Base-by-base conservation (phyloP, 1,140 invertebrate genomes). In the Brachionus rotundiformis region DNA sequence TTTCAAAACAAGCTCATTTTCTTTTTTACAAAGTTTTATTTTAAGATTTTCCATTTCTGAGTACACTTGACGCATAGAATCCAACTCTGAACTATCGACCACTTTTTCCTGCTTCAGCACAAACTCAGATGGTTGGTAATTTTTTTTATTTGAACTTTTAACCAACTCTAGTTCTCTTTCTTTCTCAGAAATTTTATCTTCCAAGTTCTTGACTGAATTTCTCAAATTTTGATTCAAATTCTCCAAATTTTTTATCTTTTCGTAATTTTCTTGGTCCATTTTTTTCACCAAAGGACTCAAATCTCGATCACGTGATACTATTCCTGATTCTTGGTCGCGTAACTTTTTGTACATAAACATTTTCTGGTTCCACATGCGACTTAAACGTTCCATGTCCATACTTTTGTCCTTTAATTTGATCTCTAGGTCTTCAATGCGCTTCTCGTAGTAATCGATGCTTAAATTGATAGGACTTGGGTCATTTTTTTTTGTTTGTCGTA, bases 381-480 rank as follows among this genome's bases (percentile, higher is more conserved):
- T 73, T 10, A 44, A 13, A 29, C 68, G 68, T 25, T 73, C 68
- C 25, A 73, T 8, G 7, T 73, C 68, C 3, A 73, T 13, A 44
- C 36, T 44, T 27, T 73, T 73, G 2, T 73, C 68, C 7, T 73
- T 73, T 44, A 73, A 13, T 11, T 47, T 73, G 1, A 0, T 11
- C n/a, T 73, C 68, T 2, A 73, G n/a, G 11, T 73, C 36, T 73
- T 73, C 19, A 19, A 73, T 73, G 25, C 68, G 36, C 25, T 73
- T 25, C 19, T 73, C 68, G 19, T 73, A 73, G 36, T 73, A 73
- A 31, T 73, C 68, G 13, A 73, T 25, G 68, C 68, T 73, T 44
- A 73, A 27, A 73, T 73, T 73, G 10, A 73, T n/a, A 10, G 68
- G 68, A 8, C 41, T 44, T 8, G 25, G 1, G 4, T 73, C 39